These are phyloP conservation scores for Axea sp. DNA, from an alignment of 2,888 invertebrate genomes.

Conservation along the genomic window DNA sequence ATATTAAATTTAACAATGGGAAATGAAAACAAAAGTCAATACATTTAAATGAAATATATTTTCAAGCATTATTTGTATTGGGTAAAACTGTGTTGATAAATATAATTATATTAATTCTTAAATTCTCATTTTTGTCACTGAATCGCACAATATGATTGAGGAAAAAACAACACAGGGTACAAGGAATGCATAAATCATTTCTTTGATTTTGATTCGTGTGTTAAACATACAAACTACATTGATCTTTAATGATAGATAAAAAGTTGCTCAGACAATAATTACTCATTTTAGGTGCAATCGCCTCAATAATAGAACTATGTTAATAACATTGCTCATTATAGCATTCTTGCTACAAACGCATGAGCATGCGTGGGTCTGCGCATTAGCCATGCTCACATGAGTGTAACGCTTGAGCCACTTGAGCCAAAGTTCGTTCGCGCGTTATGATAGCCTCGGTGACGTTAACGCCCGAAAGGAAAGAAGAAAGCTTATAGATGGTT, in stretches of 20 bases:
- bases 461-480: slow-evolving; percentile 48
- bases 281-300: slow-evolving; percentile 60
- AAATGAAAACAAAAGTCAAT: no score
- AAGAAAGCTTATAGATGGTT: slow-evolving; percentile 48
- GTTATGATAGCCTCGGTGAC: slow-evolving; percentile 46
- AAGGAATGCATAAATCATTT: no score
- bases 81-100: no score
- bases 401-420: slow-evolving; percentile 20
- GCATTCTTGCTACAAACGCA: slow-evolving; percentile 17
- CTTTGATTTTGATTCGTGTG: no score
- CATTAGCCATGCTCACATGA: slow-evolving; percentile 35
- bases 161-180: no score
- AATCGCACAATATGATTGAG: no score
- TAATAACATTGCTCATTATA: slow-evolving; percentile 47
- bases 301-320: slow-evolving; percentile 36
- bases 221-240: slow-evolving; percentile 10
- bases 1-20: no score
- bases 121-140: no score
- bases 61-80: no score
- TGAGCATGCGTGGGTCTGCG: slow-evolving; percentile 52
- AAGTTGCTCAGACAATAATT: slow-evolving; percentile 46
- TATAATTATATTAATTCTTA: no score
- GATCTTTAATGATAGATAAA: slow-evolving; percentile 32
- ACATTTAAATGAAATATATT: no score
- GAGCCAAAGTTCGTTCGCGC: slow-evolving; percentile 36